Percentiles rank a stretch among this genome's conserved stretches.
These are phyloP conservation scores for Apodemia zela DNA, from an alignment of 2,888 invertebrate genomes.

Conservation along the genomic window DNA sequence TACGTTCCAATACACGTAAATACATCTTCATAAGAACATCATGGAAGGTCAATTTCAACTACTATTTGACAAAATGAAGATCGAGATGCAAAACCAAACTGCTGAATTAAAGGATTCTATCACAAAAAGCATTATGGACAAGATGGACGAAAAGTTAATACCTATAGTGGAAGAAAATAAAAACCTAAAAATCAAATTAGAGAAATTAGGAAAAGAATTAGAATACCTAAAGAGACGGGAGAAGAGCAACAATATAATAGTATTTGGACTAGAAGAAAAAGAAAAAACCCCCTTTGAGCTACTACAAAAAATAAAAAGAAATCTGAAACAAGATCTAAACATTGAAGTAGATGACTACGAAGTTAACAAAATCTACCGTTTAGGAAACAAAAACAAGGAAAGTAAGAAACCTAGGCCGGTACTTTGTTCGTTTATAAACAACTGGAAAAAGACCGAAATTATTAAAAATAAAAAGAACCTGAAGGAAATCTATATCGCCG, in stretches of 20 bases:
- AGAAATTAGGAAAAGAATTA: no score
- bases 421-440: conserved; percentile 26
- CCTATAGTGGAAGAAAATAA: no score
- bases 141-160: no score
- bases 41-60: no score
- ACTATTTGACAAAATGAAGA: no score
- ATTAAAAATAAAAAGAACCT: conserved; percentile 33
- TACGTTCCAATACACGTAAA: conserved; percentile 17
- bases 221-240: no score
- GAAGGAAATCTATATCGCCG: conserved; percentile 30
- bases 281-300: conserved; percentile 30
- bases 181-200: no score
- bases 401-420: conserved; percentile 24
- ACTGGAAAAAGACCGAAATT: conserved; percentile 31
- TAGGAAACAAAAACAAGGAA: conserved; percentile 25
- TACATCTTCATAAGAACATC: conserved; percentile 7
- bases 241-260: no score
- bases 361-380: conserved; percentile 31
- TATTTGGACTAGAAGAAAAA: conserved; percentile 31
- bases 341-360: conserved; percentile 31
- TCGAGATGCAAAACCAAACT: no score
- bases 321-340: conserved; percentile 29
- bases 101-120: conserved; percentile 28
- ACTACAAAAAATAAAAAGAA: conserved; percentile 28
- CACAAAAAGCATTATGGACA: conserved; percentile 32